phyloP scores from a whole-genome alignment of 2,113 vertebrate species.

The Rhizomys pruinosus region DNA sequence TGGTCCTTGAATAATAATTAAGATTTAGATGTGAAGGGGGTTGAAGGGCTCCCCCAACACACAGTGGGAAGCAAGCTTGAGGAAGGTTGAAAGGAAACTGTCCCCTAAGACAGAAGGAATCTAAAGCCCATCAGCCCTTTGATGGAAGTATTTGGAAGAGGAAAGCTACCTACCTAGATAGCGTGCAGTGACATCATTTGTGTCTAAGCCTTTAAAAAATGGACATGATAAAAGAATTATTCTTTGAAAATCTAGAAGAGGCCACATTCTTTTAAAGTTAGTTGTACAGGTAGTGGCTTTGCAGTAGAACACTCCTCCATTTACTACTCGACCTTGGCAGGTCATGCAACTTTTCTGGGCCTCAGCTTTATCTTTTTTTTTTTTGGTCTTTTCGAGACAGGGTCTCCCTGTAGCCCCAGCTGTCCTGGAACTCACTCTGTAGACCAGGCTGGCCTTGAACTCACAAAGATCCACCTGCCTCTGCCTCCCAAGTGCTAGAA shows the following conservation, averaged over 20 bases:
- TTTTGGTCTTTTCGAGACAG: too few species aligned
- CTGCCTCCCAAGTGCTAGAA: too few species aligned
- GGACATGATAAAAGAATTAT: not conserved
- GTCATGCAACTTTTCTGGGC: not conserved
- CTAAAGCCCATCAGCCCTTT: not conserved
- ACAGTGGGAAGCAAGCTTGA: not conserved
- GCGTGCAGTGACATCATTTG: not conserved
- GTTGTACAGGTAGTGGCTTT: not conserved
- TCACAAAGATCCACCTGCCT: too few species aligned
- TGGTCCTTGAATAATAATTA: conserved; percentile 57
- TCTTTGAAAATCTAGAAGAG: not conserved
- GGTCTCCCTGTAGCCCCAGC: too few species aligned
- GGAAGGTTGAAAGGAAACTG: not conserved
- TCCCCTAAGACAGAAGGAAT: not conserved
- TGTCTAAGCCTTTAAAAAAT: conserved; percentile 3
- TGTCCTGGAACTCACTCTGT: too few species aligned
- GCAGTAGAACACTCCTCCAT: not conserved
- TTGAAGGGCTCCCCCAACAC: not conserved
- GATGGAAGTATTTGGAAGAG: not conserved
- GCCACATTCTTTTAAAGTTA: not conserved
- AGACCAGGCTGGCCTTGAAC: too few species aligned
- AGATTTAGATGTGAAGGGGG: conserved; percentile 45
- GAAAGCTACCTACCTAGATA: not conserved
- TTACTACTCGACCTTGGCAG: not conserved
- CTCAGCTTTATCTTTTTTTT: not conserved